Conservation (phyloP, 30 jellyfish, hydroid and myxozoan species). For the Chironex yamaguchii region DNA sequence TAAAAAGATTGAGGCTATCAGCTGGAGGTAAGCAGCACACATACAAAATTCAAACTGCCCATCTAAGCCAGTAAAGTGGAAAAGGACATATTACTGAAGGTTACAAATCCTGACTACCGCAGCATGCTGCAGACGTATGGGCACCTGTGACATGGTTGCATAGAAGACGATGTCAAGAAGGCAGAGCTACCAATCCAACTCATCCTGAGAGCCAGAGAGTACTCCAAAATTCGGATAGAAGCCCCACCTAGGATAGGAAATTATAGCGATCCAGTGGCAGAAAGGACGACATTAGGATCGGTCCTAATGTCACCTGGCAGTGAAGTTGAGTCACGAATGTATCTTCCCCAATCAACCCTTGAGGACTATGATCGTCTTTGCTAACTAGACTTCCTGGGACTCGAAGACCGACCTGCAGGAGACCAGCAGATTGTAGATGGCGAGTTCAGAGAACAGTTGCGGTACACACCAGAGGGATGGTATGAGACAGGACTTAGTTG, state of each 20-base stretch:
- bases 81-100: slow-evolving; percentile 29
- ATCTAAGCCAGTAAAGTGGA: slow-evolving; percentile 68
- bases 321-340: slow-evolving; percentile 1
- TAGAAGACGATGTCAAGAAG: slow-evolving; percentile 38
- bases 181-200: slow-evolving; percentile 68
- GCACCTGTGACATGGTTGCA: slow-evolving; percentile 33
- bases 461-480: slow-evolving; percentile 52
- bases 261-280: slow-evolving; percentile 49
- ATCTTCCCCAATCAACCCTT: not conserved
- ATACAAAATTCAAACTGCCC: slow-evolving; percentile 51
- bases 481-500: slow-evolving; percentile 72
- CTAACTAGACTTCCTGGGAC: slow-evolving; percentile 43
- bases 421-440: not conserved
- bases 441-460: slow-evolving; percentile 31
- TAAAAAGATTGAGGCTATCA: slow-evolving; percentile 42
- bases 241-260: slow-evolving; percentile 22
- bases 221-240: slow-evolving; percentile 24
- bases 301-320: slow-evolving; percentile 22
- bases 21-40: slow-evolving; percentile 7
- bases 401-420: not conserved
- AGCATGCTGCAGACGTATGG: slow-evolving; percentile 5
- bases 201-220: slow-evolving; percentile 59
- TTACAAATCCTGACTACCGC: slow-evolving; percentile 46
- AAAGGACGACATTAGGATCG: slow-evolving; percentile 28
- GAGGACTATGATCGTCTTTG: slow-evolving; percentile 38